phyloP scores from a whole-genome alignment of 2,888 invertebrate genomes.

The Orthosia gothica region DNA sequence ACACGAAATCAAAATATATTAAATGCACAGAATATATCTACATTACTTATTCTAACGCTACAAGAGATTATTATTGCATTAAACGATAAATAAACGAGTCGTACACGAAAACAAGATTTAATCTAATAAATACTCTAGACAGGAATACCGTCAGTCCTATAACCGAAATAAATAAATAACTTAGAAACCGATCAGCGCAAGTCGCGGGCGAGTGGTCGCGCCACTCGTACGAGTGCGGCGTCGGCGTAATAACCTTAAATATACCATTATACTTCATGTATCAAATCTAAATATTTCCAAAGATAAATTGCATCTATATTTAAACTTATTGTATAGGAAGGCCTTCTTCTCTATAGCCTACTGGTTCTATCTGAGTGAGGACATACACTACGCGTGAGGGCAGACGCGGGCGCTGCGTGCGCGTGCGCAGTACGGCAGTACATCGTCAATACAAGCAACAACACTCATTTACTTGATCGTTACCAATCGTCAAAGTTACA shows the following conservation, averaged over 20 bases:
- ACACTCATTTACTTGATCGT: background rate
- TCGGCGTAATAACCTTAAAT: slow-evolving; percentile 38
- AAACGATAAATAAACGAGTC: slow-evolving; percentile 67
- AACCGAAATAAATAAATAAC: slow-evolving; percentile 69
- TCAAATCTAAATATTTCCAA: slow-evolving; percentile 80
- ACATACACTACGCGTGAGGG: slow-evolving; percentile 19
- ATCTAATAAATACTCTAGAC: slow-evolving; percentile 61
- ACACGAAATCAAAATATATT: slow-evolving; percentile 72
- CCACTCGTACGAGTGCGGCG: background rate
- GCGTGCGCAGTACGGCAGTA: background rate
- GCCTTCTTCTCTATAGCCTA: slow-evolving; percentile 67
- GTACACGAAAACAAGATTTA: slow-evolving; percentile 53
- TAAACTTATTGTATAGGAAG: slow-evolving; percentile 74
- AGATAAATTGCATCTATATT: slow-evolving; percentile 74
- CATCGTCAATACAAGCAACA: background rate
- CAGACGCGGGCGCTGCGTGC: background rate
- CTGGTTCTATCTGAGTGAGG: slow-evolving; percentile 44
- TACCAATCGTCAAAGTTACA: background rate
- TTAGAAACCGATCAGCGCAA: slow-evolving; percentile 54
- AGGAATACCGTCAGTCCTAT: slow-evolving; percentile 47
- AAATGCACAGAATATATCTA: slow-evolving; percentile 80
- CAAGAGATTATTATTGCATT: slow-evolving; percentile 72
- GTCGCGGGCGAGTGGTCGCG: slow-evolving; percentile 5
- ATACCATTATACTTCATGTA: slow-evolving; percentile 71
- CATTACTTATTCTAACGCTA: slow-evolving; percentile 68